phyloP scores from a whole-genome alignment of 2,888 invertebrate species.

The Cephus nigrinus region DNA sequence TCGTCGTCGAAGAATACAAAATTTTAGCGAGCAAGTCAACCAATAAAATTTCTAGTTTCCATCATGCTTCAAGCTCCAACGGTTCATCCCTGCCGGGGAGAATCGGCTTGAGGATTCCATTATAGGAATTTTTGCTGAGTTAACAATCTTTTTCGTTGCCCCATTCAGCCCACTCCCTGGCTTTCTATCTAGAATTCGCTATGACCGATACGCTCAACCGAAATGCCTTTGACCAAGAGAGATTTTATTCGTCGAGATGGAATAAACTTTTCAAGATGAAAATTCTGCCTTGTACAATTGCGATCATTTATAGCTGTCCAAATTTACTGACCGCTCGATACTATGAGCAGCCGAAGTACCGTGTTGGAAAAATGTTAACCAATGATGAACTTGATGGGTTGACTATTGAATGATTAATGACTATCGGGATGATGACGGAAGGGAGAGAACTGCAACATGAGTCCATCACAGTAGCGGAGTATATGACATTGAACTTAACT shows the following conservation, averaged over 20 bases:
- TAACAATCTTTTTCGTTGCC: background rate
- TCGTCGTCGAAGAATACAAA: background rate
- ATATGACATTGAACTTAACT: slow-evolving; percentile 63
- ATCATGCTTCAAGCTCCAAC: background rate
- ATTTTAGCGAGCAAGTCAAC: background rate
- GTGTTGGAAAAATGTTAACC: background rate
- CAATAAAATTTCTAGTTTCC: background rate
- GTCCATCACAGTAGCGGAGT: slow-evolving; percentile 45
- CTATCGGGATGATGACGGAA: slow-evolving; percentile 26
- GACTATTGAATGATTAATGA: slow-evolving; percentile 32
- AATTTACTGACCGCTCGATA: background rate
- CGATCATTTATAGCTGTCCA: background rate
- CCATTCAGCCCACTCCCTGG: background rate
- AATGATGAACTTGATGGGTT: background rate
- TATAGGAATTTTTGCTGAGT: background rate
- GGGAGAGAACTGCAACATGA: slow-evolving; percentile 55
- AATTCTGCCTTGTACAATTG: background rate
- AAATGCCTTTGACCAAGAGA: background rate
- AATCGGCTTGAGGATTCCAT: background rate
- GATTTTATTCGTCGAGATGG: background rate
- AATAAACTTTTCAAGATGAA: background rate
- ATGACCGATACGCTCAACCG: background rate
- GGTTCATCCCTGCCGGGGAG: background rate
- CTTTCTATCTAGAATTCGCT: background rate
- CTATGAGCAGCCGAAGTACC: background rate